These are phyloP conservation scores for Phylloscopus trochiloides DNA, from an alignment of 2,113 vertebrate species.

Conservation along the genomic window DNA sequence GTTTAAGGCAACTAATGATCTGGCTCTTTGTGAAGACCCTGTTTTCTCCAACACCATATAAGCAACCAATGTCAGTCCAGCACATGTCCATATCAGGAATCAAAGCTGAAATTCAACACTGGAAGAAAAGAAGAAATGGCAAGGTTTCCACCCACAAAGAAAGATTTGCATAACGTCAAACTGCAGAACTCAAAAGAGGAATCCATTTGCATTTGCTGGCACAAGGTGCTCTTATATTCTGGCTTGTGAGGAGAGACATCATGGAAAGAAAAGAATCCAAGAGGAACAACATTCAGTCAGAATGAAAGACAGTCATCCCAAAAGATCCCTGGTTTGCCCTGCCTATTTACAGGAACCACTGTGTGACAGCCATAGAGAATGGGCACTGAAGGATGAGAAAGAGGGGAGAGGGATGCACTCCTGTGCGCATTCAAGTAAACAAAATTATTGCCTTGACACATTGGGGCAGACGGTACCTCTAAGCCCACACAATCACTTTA, in stretches of 20 bases:
- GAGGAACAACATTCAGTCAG: background rate
- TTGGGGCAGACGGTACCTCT: accelerated
- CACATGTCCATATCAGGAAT: background rate
- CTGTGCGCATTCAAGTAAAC: background rate
- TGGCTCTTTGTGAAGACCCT: background rate
- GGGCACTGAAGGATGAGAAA: background rate
- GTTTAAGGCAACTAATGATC: background rate
- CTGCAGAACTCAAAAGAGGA: background rate
- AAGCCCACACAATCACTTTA: background rate
- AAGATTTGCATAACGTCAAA: background rate
- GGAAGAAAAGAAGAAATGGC: background rate
- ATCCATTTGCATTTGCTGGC: background rate
- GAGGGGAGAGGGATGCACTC: background rate
- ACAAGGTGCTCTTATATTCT: background rate
- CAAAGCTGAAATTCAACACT: background rate
- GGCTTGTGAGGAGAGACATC: background rate
- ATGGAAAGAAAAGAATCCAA: background rate
- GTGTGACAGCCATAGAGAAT: background rate
- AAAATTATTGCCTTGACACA: background rate
- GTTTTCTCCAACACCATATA: background rate
- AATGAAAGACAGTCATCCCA: background rate
- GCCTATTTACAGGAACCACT: background rate
- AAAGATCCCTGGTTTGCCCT: background rate
- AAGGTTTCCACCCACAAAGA: background rate
- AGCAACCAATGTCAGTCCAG: background rate